Conservation (phyloP, 2,113 vertebrate species). For the Muntiacus reevesi region DNA sequence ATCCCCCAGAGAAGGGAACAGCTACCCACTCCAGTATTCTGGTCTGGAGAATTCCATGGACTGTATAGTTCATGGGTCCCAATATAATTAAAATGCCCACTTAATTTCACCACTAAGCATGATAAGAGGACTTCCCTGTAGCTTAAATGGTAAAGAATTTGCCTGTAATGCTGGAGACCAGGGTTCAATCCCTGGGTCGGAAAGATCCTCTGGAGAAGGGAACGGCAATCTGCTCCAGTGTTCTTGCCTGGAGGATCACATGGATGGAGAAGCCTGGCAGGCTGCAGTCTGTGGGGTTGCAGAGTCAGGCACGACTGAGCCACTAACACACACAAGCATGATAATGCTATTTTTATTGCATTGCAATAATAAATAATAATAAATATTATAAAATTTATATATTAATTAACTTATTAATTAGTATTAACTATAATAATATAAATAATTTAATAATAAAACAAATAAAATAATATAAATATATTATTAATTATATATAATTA, state of each 20-base stretch:
- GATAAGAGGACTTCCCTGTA: not conserved
- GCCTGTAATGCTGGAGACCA: not conserved
- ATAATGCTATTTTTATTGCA: not conserved
- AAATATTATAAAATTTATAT: too few species aligned
- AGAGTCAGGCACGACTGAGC: not conserved
- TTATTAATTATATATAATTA: too few species aligned
- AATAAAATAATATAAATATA: too few species aligned
- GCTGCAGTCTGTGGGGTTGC: not conserved
- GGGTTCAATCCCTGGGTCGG: not conserved
- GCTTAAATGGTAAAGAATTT: not conserved
- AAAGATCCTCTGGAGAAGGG: not conserved
- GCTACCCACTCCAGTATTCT: not conserved
- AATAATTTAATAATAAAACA: too few species aligned
- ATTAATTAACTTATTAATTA: too few species aligned
- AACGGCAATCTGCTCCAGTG: not conserved
- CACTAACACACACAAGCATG: not conserved
- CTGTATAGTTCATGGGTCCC: not conserved
- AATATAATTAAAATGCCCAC: not conserved
- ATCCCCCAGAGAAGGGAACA: not conserved
- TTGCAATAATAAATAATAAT: too few species aligned
- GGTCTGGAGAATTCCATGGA: not conserved
- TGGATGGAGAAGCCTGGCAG: not conserved
- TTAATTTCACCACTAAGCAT: not conserved
- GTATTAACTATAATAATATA: too few species aligned
- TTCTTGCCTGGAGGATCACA: not conserved